phyloP scores from a whole-genome alignment of 2,888 invertebrate species.

The Drosophila austrosaltans region DNA sequence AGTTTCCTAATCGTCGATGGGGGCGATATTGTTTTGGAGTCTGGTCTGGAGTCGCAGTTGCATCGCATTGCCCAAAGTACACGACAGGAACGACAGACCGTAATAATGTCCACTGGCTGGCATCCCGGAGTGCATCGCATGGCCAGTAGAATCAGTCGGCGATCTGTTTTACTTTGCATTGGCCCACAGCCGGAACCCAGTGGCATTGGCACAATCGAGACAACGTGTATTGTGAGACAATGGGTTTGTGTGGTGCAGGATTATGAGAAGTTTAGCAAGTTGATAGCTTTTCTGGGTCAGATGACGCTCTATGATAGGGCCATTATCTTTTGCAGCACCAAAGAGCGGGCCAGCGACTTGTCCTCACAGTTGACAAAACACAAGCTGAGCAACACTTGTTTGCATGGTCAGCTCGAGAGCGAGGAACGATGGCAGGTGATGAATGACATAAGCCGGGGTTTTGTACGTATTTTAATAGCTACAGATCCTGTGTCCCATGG shows the following conservation, averaged over 20 bases:
- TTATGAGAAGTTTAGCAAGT: conserved; percentile 86
- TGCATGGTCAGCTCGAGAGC: conserved; percentile 87
- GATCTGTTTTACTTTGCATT: conserved; percentile 76
- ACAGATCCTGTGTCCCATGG: conserved; percentile 97
- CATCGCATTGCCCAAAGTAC: conserved; percentile 91
- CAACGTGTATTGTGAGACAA: conserved; percentile 86
- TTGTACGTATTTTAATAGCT: conserved; percentile 92
- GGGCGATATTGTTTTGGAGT: conserved; percentile 92
- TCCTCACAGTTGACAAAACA: conserved; percentile 90
- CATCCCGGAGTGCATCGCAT: conserved; percentile 92
- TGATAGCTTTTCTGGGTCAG: conserved; percentile 87
- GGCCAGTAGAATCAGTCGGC: conserved; percentile 90
- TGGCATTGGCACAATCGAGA: not conserved
- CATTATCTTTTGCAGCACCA: conserved; percentile 95
- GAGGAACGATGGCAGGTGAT: conserved; percentile 86
- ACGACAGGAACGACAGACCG: conserved; percentile 89
- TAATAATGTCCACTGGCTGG: conserved; percentile 98
- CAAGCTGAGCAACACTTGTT: conserved; percentile 89
- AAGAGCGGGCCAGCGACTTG: conserved; percentile 91
- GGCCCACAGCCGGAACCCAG: not conserved
- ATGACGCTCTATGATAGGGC: conserved; percentile 91
- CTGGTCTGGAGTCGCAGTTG: conserved; percentile 92
- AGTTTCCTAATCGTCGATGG: conserved; percentile 86
- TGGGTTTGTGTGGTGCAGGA: conserved; percentile 89
- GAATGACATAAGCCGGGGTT: conserved; percentile 90